These are phyloP conservation scores for Oophaga sylvatica DNA, from an alignment of 2,797 vertebrate genomes.

Conservation along the genomic window DNA sequence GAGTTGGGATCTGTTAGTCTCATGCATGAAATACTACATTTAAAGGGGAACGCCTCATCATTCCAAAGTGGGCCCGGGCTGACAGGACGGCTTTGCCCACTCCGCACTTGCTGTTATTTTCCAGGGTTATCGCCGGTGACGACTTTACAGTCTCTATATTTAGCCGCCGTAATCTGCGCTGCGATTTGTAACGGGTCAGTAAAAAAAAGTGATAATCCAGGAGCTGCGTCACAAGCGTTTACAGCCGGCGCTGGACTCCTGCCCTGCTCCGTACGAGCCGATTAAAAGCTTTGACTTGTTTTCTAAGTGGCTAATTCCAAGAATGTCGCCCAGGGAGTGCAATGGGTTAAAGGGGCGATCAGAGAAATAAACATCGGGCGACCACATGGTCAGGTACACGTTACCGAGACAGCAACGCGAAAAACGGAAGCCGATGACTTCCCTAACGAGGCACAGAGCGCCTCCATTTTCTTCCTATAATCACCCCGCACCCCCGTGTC, in stretches of 20 bases:
- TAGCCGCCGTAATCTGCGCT: neutral
- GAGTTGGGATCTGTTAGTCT: no score
- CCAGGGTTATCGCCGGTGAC: neutral
- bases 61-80: no score
- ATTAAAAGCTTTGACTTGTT: constrained; percentile 34
- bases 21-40: no score
- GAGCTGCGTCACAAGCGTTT: neutral
- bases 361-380: neutral
- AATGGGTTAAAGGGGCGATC: neutral
- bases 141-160: neutral
- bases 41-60: no score
- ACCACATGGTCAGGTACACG: neutral
- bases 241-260: constrained; percentile 17
- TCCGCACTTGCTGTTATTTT: no score
- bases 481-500: no score
- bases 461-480: no score
- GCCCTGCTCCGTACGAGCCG: constrained; percentile 22
- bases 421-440: no score
- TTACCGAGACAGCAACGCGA: neutral
- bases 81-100: no score
- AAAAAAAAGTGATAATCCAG: neutral
- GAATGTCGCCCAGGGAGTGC: neutral
- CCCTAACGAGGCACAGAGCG: no score
- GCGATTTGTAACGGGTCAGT: neutral
- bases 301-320: constrained; percentile 13